Base-by-base conservation (phyloP, 35 echinoderm and acorn worm species). In the Apostichopus parvimensis region DNA sequence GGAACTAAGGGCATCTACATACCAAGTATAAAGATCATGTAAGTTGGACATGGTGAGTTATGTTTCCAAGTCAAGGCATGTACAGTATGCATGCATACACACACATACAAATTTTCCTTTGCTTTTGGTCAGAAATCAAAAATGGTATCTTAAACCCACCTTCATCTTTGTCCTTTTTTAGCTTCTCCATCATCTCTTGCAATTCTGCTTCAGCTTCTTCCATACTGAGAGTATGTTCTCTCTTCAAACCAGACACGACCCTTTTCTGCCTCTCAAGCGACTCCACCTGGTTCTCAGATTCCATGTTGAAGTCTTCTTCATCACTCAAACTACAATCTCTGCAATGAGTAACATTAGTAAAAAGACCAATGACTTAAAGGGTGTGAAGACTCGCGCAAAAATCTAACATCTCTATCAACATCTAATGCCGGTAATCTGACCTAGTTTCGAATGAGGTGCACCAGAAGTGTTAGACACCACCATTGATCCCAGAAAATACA, bases 191-290 rank as follows among this genome's bases (percentile, higher is more conserved):
- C 94, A 98, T 95, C 57, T 94, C 26, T 56, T 84, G 73, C 3
- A 98, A 53, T 56, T 98, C 96, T 81, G 93, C 56, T 90, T 94
- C 93, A n/a, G 94, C 90, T 45, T 95, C 71, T 55, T 20, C 25
- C 83, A 91, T 96, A 11, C 90, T 90, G 18, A 80, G 86, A 56
- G 91, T 62, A 83, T 95, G 94, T 72, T 94, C 87, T 45, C 78
- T 77, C 79, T 88, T 94, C 79, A 98, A 85, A 6, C 77, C 89
- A 13, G 83, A 92, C 64, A 98, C 62, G 56, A 92, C 70, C 8
- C 92, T 68, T 76, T 79, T 92, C 80, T 95, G 92, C 72, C 92
- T 77, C 58, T 88, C 86, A 6, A 88, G 57, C 7, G 72, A 12
- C 13, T 88, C 61, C 11, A 45, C 6, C 62, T 88, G 86, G 34